phyloP scores from a whole-genome alignment of 2,797 vertebrate species.

The Schizopygopsis malacanthus region DNA sequence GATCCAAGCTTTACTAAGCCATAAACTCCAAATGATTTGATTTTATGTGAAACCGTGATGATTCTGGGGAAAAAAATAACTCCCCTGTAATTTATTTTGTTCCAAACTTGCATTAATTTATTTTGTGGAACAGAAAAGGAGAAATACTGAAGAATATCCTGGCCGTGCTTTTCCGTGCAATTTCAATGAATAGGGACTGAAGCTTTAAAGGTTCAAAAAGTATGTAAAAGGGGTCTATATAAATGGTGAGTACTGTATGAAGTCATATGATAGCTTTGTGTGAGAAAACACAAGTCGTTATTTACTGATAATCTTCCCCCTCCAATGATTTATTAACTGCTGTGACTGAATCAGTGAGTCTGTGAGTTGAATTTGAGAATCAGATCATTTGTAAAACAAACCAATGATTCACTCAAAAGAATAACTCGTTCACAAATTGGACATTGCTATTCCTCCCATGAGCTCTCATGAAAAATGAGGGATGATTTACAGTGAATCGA shows the following conservation, averaged over 20 bases:
- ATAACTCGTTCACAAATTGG: not conserved
- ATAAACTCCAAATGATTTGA: not conserved
- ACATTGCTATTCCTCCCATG: not conserved
- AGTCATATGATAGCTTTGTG: not conserved
- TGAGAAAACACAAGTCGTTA: not conserved
- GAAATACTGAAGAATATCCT: not conserved
- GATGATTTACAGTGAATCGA: not conserved
- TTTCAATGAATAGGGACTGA: not conserved
- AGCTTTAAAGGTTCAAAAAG: not conserved
- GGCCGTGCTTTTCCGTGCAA: not conserved
- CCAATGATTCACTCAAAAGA: not conserved
- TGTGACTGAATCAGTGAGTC: not conserved
- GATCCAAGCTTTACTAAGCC: conserved; percentile 5
- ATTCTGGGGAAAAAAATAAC: not conserved
- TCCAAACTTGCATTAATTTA: not conserved
- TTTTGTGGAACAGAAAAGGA: not conserved
- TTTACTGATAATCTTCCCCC: not conserved
- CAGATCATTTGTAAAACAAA: not conserved
- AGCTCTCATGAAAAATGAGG: not conserved
- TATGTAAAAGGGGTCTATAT: not conserved
- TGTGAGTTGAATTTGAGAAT: not conserved
- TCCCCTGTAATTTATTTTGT: not conserved
- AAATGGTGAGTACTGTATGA: not conserved
- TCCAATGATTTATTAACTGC: not conserved
- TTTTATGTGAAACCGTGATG: not conserved